Conservation (phyloP, 2,797 vertebrate genomes). For the Sebastolobus alascanus region DNA sequence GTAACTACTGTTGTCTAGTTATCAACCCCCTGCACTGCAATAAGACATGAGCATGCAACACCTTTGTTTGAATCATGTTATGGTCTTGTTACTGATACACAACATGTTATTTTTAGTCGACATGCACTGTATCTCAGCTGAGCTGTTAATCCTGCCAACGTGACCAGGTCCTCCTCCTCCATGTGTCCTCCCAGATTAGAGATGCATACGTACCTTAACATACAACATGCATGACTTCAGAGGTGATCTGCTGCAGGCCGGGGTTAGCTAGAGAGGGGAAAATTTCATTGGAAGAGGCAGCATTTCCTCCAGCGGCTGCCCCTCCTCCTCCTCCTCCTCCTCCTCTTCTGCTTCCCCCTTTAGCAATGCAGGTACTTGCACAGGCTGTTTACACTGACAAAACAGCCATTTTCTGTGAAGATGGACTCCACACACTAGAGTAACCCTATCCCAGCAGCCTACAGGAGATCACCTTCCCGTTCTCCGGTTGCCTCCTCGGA, state of each 20-base stretch:
- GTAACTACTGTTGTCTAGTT: constrained; percentile 65
- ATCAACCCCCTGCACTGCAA: constrained; percentile 56
- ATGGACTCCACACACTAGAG: constrained; percentile 52
- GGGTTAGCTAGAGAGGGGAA: constrained; percentile 63
- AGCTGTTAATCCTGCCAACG: constrained; percentile 74
- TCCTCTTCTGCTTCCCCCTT: constrained; percentile 69
- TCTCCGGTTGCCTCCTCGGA: constrained; percentile 61
- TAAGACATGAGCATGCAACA: constrained; percentile 47
- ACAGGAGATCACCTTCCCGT: constrained; percentile 54
- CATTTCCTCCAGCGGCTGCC: constrained; percentile 71
- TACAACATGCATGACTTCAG: constrained; percentile 66
- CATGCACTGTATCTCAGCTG: constrained; percentile 46
- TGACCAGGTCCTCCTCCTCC: constrained; percentile 56
- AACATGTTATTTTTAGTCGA: constrained; percentile 62
- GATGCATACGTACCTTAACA: constrained; percentile 75
- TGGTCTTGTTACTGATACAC: constrained; percentile 23
- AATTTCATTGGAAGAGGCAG: constrained; percentile 73
- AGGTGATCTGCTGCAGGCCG: constrained; percentile 60
- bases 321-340: constrained; percentile 67
- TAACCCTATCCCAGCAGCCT: constrained; percentile 56
- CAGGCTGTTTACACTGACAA: constrained; percentile 77
- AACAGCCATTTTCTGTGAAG: constrained; percentile 72
- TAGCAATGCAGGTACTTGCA: constrained; percentile 76
- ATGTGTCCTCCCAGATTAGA: constrained; percentile 70
- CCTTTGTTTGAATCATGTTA: constrained; percentile 32